These are phyloP conservation scores for Dermochelys coriacea DNA, from an alignment of 2,797 vertebrate species.

Conservation along the genomic window DNA sequence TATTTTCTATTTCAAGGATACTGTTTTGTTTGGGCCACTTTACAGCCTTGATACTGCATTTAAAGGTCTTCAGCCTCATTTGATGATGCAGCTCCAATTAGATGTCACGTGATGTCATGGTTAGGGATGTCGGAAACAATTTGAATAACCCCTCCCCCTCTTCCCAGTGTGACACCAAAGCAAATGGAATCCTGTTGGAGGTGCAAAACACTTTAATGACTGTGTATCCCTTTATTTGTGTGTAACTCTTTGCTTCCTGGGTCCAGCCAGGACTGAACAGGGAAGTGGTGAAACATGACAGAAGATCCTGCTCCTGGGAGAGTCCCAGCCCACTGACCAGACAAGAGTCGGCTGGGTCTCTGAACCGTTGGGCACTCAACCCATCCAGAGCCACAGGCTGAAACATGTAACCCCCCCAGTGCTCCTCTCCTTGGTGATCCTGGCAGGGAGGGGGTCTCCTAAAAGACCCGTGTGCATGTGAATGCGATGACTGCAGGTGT, in stretches of 20 bases:
- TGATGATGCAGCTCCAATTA: background rate
- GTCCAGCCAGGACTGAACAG: background rate
- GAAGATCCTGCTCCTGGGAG: too few relatives aligned
- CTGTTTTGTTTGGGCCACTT: background rate
- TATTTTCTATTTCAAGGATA: background rate
- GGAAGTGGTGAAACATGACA: background rate
- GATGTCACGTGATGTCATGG: background rate
- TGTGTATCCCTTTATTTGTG: too few relatives aligned
- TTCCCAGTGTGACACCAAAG: too few relatives aligned
- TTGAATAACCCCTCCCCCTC: background rate
- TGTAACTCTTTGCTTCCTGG: background rate
- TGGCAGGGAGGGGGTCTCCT: background rate
- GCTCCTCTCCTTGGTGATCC: background rate
- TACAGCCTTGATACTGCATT: background rate
- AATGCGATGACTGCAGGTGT: background rate
- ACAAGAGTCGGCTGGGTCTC: background rate
- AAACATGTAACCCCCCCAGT: background rate
- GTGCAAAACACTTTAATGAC: background rate
- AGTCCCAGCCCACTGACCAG: too few relatives aligned
- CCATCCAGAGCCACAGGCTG: background rate
- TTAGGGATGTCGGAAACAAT: background rate
- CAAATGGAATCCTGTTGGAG: background rate
- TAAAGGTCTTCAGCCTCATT: background rate
- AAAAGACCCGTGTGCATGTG: rapidly evolving
- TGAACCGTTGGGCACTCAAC: background rate